Percentiles rank a stretch among this genome's conserved stretches.
Evolutionary conservation across 2,888 invertebrate species (phyloP).

Genomic region (Epinotia brunnichana): DNA sequence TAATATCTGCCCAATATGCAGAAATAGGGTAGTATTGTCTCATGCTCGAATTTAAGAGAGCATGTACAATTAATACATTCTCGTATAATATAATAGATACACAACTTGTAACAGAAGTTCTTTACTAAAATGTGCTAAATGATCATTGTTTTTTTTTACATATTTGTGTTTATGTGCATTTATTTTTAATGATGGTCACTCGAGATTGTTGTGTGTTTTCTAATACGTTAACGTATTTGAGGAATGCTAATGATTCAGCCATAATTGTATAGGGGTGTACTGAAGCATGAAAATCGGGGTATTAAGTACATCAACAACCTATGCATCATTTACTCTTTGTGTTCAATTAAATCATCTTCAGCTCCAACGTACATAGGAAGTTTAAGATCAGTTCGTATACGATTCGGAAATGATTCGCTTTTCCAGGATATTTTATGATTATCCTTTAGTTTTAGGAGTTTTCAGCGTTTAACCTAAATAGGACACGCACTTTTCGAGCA

Average conservation of each 20-base stretch:
- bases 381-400: background rate
- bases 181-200: background rate
- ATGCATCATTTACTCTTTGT: background rate
- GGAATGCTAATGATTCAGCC: background rate
- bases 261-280: background rate
- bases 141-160: background rate
- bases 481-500: conserved; percentile 30
- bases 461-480: conserved; percentile 20
- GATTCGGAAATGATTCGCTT: background rate
- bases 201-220: background rate
- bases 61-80: background rate
- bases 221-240: background rate
- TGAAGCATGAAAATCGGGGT: background rate
- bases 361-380: background rate
- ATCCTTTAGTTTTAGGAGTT: background rate
- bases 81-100: conserved; percentile 2
- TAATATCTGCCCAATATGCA: background rate
- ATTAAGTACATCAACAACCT: background rate
- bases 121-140: background rate
- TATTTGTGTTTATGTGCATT: background rate
- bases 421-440: background rate
- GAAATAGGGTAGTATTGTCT: background rate
- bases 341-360: background rate
- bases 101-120: conserved; percentile 51
- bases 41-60: background rate